A percentile compares a stretch with the other conserved stretches of the same genome.
Evolutionary conservation across 1,140 invertebrate species (phyloP).

Genomic region (Ruditapes philippinarum): DNA sequence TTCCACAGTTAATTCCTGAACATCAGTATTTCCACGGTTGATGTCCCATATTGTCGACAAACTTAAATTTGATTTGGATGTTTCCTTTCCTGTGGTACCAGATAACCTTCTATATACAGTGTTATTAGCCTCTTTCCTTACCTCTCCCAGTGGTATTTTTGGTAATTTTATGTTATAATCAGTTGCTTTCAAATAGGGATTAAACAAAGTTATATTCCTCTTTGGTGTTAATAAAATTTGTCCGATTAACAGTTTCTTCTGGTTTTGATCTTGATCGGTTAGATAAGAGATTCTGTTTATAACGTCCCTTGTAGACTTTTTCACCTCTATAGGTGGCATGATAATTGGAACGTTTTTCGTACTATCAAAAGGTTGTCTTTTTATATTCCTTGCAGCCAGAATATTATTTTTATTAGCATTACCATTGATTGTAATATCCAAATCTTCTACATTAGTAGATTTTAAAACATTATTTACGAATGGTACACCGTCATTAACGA

Average conservation of each 20-base stretch:
- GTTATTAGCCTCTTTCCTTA: too few relatives aligned
- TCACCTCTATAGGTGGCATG: slow-evolving; percentile 26
- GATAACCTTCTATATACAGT: too few relatives aligned
- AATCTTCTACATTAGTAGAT: too few relatives aligned
- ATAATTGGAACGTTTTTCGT: not conserved
- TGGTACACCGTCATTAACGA: too few relatives aligned
- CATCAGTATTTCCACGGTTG: not conserved
- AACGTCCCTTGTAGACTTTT: not conserved
- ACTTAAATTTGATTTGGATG: not conserved
- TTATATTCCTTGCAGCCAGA: not conserved
- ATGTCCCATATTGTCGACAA: not conserved
- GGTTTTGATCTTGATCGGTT: not conserved
- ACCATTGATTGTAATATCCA: slow-evolving; percentile 21
- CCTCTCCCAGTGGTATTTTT: too few relatives aligned
- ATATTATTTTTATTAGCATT: slow-evolving; percentile 21
- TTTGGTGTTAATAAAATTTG: not conserved
- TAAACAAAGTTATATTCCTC: not conserved
- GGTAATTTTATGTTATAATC: too few relatives aligned
- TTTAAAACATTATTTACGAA: too few relatives aligned
- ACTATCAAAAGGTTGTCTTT: not conserved
- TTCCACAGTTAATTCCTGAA: not conserved
- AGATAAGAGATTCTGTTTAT: not conserved
- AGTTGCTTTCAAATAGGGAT: not conserved
- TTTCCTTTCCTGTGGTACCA: too few relatives aligned
- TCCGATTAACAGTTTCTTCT: not conserved